Base-by-base conservation (phyloP, 2,113 vertebrate genomes). In the Phalacrocorax pelagicus region DNA sequence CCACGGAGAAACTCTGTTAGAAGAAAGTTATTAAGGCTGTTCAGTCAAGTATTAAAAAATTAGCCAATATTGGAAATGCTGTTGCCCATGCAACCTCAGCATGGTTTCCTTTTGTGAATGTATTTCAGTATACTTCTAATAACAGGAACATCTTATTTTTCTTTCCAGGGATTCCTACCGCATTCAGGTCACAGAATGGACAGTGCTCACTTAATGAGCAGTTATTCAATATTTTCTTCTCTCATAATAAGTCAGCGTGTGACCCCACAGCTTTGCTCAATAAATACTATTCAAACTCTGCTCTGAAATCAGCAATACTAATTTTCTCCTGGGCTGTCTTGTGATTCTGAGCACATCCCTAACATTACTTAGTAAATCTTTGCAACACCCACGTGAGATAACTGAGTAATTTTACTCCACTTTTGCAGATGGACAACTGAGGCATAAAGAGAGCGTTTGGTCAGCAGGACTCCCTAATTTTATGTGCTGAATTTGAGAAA, bases 221-320 rank as follows among this genome's bases (percentile, higher is more conserved):
- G 24, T 89, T 90, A 72, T 62, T 93, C 74, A 95, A 57, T 93
- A 82, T 94, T 96, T 87, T 80, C 19, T 88, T 94, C 86, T 86
- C 66, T 90, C 59, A 15, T 83, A 81, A 55, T 92, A 91, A 79
- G 38, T 69, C 78, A 85, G 27, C 4, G 3, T 88, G 63, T 88
- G 88, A 93, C 75, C 29, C 71, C 49, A 66, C 20, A 66, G n/a
- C n/a, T 72, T 91, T 73, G 27, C 65, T 88, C 85, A 88, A 92
- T 92, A 87, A 87, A 46, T 55, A 38, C 16, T 93, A 58, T 94
- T 77, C 74, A 92, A 73, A 86, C 54, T 74, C 81, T 83, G 54
- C 38, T 94, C 71, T 94, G 62, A 77, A 95, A 88, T 88, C 58
- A 83, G 46, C 93, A 95, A 82, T 73, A 77, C 8, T 80, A 18